Percentiles rank a stretch among this genome's conserved stretches.
These are phyloP conservation scores for Myiagra hebetior DNA, from an alignment of 2,113 vertebrate species.

Conservation along the genomic window DNA sequence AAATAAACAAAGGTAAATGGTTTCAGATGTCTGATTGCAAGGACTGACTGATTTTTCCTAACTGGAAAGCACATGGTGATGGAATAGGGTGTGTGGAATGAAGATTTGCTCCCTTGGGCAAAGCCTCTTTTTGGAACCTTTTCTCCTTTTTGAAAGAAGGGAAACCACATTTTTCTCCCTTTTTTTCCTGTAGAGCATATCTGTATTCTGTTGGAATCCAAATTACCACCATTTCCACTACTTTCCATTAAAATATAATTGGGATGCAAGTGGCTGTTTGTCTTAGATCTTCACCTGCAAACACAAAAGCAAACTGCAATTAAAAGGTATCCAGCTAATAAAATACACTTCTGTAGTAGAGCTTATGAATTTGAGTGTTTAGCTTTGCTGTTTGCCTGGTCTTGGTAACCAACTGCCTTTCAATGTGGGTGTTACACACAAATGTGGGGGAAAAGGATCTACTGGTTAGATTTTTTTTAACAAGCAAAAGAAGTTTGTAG, in stretches of 20 bases:
- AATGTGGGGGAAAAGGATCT: background rate
- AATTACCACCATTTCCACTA: background rate
- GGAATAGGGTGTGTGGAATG: background rate
- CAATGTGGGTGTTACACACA: background rate
- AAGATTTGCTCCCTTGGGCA: background rate
- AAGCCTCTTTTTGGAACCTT: background rate
- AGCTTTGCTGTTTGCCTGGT: background rate
- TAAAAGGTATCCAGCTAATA: background rate
- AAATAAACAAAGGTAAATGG: constrained; percentile 43
- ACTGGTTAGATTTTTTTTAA: background rate
- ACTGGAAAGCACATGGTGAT: background rate
- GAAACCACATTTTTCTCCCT: rapidly evolving
- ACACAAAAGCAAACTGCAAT: background rate
- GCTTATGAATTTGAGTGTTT: background rate
- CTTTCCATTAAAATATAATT: background rate
- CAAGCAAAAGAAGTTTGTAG: background rate
- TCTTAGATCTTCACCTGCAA: background rate
- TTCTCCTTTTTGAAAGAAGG: background rate
- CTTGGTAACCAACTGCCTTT: background rate
- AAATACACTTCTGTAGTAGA: background rate
- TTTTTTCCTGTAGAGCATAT: background rate
- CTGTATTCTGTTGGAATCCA: background rate
- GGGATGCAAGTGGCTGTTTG: background rate
- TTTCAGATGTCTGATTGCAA: constrained; percentile 21
- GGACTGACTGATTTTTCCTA: background rate